Conservation (phyloP, 2,797 vertebrate genomes). For the Chelon labrosus region DNA sequence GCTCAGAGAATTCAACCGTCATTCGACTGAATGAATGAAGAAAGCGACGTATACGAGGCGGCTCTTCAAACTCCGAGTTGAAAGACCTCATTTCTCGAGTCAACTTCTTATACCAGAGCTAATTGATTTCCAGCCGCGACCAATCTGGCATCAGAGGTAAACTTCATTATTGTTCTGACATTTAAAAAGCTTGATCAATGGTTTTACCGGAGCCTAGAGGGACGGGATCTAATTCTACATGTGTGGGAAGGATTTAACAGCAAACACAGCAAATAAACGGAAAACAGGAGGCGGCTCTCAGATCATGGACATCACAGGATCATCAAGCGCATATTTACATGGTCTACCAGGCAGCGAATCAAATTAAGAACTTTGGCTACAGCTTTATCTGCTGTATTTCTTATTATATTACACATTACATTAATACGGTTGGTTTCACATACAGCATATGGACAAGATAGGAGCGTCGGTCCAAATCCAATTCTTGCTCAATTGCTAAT, state of each 20-base stretch:
- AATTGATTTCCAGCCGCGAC: slow-evolving; percentile 23
- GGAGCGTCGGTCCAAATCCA: slow-evolving; percentile 29
- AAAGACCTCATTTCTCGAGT: background rate
- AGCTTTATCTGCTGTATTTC: slow-evolving; percentile 5
- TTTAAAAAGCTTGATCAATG: slow-evolving; percentile 52
- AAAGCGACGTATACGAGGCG: background rate
- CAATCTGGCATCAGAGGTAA: slow-evolving; percentile 32
- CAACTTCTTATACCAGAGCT: slow-evolving; percentile 4
- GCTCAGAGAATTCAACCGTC: too few relatives aligned
- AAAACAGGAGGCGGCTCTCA: slow-evolving; percentile 28
- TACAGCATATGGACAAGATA: slow-evolving; percentile 28
- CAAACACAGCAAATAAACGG: slow-evolving; percentile 45
- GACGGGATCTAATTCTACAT: slow-evolving; percentile 13
- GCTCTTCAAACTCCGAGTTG: background rate
- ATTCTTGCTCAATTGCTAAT: slow-evolving; percentile 38
- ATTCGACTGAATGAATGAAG: background rate
- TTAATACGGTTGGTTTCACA: slow-evolving; percentile 30
- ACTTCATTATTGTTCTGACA: slow-evolving; percentile 53
- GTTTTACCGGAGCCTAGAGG: slow-evolving; percentile 8
- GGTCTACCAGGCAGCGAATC: background rate
- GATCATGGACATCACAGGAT: background rate
- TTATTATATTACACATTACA: slow-evolving; percentile 25
- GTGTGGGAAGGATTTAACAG: slow-evolving; percentile 35
- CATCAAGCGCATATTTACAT: slow-evolving; percentile 4
- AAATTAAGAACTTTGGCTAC: slow-evolving; percentile 1